These are phyloP conservation scores for Holcopasites calliopsidis DNA, from an alignment of 1,140 invertebrate genomes.

Conservation along the genomic window DNA sequence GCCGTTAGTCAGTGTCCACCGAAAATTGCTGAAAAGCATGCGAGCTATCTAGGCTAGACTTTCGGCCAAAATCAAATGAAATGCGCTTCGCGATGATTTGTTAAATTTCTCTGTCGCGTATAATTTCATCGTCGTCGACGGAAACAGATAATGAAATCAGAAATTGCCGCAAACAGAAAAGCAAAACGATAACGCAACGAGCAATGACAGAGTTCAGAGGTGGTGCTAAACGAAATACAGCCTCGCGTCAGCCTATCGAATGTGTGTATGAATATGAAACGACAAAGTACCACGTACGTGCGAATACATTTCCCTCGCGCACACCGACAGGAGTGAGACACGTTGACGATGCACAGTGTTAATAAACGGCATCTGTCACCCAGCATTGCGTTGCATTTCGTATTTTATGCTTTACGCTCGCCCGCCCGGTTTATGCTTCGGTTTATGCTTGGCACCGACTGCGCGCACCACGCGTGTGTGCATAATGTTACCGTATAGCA, in stretches of 20 bases:
- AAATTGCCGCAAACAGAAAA: background rate
- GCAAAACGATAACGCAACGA: slow-evolving; percentile 7
- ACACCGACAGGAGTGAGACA: background rate
- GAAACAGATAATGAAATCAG: slow-evolving; percentile 52
- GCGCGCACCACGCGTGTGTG: slow-evolving; percentile 57
- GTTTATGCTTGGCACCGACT: slow-evolving; percentile 77
- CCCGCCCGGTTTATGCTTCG: slow-evolving; percentile 71
- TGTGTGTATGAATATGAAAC: too few species aligned
- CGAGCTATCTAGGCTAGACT: background rate
- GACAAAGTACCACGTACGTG: too few species aligned
- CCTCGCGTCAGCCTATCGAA: background rate
- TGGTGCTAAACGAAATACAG: slow-evolving; percentile 24
- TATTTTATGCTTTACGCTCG: slow-evolving; percentile 74
- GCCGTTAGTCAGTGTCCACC: background rate
- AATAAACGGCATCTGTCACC: slow-evolving; percentile 78
- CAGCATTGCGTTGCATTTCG: slow-evolving; percentile 73
- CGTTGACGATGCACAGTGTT: slow-evolving; percentile 59
- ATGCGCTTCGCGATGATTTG: too few species aligned
- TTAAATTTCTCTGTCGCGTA: slow-evolving; percentile 8
- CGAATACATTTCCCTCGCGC: background rate
- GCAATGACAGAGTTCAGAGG: slow-evolving; percentile 31
- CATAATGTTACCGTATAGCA: slow-evolving; percentile 45
- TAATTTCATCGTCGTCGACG: too few species aligned
- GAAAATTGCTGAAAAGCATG: background rate
- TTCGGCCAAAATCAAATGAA: too few species aligned